A percentile compares a stretch with the other conserved stretches of the same genome.
phyloP scores from a whole-genome alignment of 2,888 invertebrate genomes.

The Aromia moschata region DNA sequence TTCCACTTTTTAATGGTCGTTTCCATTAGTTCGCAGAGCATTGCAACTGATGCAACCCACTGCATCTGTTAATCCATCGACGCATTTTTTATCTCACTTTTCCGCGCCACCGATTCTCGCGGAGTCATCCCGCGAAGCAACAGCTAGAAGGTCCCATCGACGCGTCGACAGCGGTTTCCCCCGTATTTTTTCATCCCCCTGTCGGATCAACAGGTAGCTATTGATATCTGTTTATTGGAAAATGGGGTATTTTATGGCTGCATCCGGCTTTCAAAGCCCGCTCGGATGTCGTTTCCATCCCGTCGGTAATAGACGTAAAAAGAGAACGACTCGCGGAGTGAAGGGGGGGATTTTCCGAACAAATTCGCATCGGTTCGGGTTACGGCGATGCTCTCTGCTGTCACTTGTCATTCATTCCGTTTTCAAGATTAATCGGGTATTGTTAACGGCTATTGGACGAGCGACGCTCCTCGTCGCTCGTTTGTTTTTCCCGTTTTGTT shows the following conservation, averaged over 20 bases:
- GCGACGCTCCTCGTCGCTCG: slow-evolving; percentile 36
- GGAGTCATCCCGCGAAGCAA: slow-evolving; percentile 28
- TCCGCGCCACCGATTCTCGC: slow-evolving; percentile 27
- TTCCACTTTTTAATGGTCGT: too few relatives aligned
- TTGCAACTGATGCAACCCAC: too few relatives aligned
- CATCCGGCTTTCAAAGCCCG: slow-evolving; percentile 58
- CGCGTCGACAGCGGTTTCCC: slow-evolving; percentile 22
- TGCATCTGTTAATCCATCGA: not conserved
- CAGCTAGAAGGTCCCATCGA: slow-evolving; percentile 18
- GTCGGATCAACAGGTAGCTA: slow-evolving; percentile 62
- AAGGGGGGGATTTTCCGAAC: slow-evolving; percentile 41
- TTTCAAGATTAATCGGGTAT: slow-evolving; percentile 52
- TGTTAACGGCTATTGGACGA: slow-evolving; percentile 51
- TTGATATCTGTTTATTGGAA: slow-evolving; percentile 65
- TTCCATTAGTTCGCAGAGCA: too few relatives aligned
- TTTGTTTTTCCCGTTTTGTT: slow-evolving; percentile 43
- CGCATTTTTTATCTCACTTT: slow-evolving; percentile 16
- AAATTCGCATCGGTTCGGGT: slow-evolving; percentile 39
- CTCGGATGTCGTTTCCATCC: slow-evolving; percentile 50
- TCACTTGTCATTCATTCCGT: slow-evolving; percentile 55
- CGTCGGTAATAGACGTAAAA: slow-evolving; percentile 33
- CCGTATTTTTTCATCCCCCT: slow-evolving; percentile 48
- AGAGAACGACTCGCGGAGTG: slow-evolving; percentile 11
- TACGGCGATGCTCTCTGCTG: slow-evolving; percentile 44
- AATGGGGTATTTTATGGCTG: slow-evolving; percentile 62